A percentile compares a stretch with the other conserved stretches of the same genome.
Evolutionary conservation across 2,113 vertebrate species (phyloP).

Genomic region (Gadus macrocephalus): DNA sequence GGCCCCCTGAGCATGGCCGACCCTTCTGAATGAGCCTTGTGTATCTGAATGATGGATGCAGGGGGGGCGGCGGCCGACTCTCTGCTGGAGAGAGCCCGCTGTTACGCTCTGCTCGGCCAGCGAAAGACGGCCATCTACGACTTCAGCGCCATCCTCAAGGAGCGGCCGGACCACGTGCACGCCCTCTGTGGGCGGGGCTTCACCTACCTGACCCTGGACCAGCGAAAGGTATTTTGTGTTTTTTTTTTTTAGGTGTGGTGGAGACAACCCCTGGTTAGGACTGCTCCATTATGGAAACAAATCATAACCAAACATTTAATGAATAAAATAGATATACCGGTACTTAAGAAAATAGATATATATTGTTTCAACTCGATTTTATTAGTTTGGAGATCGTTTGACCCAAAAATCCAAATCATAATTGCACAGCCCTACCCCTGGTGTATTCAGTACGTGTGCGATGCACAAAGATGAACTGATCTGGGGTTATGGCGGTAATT

Average conservation of each 20-base stretch:
- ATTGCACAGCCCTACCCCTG: too few species aligned
- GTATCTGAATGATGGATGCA: slow-evolving; percentile 41
- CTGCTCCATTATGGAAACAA: too few species aligned
- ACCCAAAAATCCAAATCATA: not conserved
- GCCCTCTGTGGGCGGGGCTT: slow-evolving; percentile 87
- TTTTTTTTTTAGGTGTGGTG: not conserved
- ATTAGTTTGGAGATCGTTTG: not conserved
- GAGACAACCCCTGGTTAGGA: not conserved
- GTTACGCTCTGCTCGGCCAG: slow-evolving; percentile 84
- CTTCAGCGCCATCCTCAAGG: slow-evolving; percentile 80
- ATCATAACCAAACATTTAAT: too few species aligned
- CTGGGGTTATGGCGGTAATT: too few species aligned
- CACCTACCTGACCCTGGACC: slow-evolving; percentile 79
- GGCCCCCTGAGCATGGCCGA: too few species aligned
- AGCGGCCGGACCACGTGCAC: slow-evolving; percentile 71
- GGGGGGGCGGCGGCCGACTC: slow-evolving; percentile 78
- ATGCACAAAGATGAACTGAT: too few species aligned
- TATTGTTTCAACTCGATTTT: too few species aligned
- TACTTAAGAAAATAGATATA: too few species aligned
- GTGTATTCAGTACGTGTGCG: too few species aligned
- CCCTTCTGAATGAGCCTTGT: not conserved
- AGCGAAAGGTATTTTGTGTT: slow-evolving; percentile 76
- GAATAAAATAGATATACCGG: too few species aligned
- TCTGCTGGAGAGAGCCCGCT: slow-evolving; percentile 80
- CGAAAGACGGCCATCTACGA: slow-evolving; percentile 91